phyloP scores from a whole-genome alignment of 1,140 invertebrate genomes.

The Drosophila kohkoa region DNA sequence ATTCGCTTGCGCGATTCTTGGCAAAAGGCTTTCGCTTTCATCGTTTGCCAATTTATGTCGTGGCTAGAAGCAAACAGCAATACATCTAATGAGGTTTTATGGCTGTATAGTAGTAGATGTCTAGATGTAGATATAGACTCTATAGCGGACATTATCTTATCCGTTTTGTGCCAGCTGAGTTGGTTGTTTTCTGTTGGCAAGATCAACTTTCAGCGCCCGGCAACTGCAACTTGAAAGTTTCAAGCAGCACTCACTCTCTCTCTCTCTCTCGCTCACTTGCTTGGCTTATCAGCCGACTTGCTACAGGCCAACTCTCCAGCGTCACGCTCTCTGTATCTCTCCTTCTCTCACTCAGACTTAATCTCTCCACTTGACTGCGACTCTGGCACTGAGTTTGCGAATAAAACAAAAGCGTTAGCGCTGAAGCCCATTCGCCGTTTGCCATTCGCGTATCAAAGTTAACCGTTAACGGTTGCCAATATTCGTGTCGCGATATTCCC shows the following conservation, averaged over 20 bases:
- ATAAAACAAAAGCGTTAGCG: constrained; percentile 5
- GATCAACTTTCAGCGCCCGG: constrained; percentile 31
- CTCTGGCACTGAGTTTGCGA: constrained; percentile 6
- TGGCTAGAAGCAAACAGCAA: not conserved
- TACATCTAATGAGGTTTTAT: constrained; percentile 24
- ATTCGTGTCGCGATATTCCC: constrained; percentile 11
- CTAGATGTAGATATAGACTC: not conserved
- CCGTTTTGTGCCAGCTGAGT: constrained; percentile 23
- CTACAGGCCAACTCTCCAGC: constrained; percentile 40
- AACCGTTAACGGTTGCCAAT: constrained; percentile 75
- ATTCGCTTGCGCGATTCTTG: constrained; percentile 18
- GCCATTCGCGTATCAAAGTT: constrained; percentile 75
- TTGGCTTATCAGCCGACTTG: constrained; percentile 52
- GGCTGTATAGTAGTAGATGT: too few species aligned
- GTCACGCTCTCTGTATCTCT: constrained; percentile 9
- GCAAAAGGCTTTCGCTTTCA: constrained; percentile 34
- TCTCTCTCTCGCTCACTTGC: constrained; percentile 12
- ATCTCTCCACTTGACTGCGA: constrained; percentile 24
- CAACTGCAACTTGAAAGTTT: constrained; percentile 22
- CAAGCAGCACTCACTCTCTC: constrained; percentile 9
- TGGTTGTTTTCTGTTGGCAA: constrained; percentile 21
- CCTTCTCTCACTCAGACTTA: not conserved
- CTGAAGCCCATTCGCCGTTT: constrained; percentile 14
- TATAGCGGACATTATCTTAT: constrained; percentile 26
- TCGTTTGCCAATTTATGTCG: constrained; percentile 9